Base-by-base conservation (phyloP, 30 jellyfish, hydroid and myxozoan species). In the Phacellophora camtschatica region DNA sequence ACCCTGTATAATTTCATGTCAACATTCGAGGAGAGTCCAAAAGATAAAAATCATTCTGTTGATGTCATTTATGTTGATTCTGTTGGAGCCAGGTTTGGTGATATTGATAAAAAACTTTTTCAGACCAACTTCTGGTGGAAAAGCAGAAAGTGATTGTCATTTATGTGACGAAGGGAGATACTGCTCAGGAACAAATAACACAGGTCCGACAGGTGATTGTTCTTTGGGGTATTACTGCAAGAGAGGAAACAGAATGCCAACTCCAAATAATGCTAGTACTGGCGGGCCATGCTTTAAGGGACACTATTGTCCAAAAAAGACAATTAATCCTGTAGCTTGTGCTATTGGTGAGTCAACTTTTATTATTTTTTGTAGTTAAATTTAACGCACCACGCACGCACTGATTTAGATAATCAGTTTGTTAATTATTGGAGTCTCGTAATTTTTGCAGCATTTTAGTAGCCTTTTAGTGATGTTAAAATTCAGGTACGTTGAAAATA, bases 231-330 rank as follows among this genome's bases (percentile, higher is more conserved):
- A 87, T 74, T 94, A 61, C 71, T 94, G 99, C 89, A 81, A 81
- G 85, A 53, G 97, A 24, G 99, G 99, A 0, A 94, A 94, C 77
- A 66, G 78, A 27, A 58, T 70, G 62, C 86, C 95, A 7, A 94
- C 75, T 29, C 99, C 99, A 5, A 94, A 84, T 66, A 88, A 94
- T 31, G 74, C 87, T 25, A 75, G 92, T 4, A 74, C 43, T 24
- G 99, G 99, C 8, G 99, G 99, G 22, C 88, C 89, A 22, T 94
- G 99, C 55, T 97, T 95, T 46, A 63, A 85, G 48, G 97, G 99
- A 5, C 96, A 83, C 66, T 69, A 51, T 31, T 94, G 99, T 66
- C 96, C 95, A 18, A 76, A 22, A 25, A 77, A 62, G 73, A 94
- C 97, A n/a, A n/a, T 88, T 10, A 77, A 41, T 25, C 99, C 99